Evolutionary conservation across 2,888 invertebrate genomes (phyloP).

Genomic region (Dicranocentrus wangi): DNA sequence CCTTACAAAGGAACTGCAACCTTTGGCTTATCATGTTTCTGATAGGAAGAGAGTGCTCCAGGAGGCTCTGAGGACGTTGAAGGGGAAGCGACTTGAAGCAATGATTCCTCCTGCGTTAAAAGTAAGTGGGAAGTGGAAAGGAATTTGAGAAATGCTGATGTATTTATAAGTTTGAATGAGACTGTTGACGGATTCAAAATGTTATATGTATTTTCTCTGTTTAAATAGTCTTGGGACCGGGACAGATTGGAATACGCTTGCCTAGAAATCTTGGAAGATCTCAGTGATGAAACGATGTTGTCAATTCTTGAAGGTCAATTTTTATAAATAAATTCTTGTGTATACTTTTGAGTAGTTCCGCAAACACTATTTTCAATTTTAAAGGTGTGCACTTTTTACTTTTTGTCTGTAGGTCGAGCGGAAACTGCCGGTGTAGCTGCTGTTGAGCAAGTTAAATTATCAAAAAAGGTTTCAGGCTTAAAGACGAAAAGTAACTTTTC

Average conservation of each 20-base stretch:
- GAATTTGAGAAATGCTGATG: too few species aligned
- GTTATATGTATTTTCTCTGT: not conserved
- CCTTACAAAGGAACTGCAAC: slow-evolving; percentile 74
- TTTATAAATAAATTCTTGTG: too few species aligned
- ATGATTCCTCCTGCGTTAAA: slow-evolving; percentile 76
- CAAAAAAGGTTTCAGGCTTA: not conserved
- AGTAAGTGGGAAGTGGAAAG: slow-evolving; percentile 72
- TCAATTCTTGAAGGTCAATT: slow-evolving; percentile 74
- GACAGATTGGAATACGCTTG: slow-evolving; percentile 74
- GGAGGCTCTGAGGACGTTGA: slow-evolving; percentile 75
- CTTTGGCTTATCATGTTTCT: slow-evolving; percentile 75
- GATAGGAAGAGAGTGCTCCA: slow-evolving; percentile 75
- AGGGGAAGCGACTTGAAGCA: slow-evolving; percentile 74
- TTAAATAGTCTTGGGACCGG: slow-evolving; percentile 36
- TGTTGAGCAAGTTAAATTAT: slow-evolving; percentile 24
- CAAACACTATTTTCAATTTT: too few species aligned
- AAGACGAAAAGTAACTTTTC: slow-evolving; percentile 27
- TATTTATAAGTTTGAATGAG: slow-evolving; percentile 12
- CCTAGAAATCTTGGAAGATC: slow-evolving; percentile 75
- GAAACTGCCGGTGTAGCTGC: slow-evolving; percentile 45
- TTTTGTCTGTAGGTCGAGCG: slow-evolving; percentile 21
- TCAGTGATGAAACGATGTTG: slow-evolving; percentile 75
- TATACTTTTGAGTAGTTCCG: too few species aligned
- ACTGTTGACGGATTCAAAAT: too few species aligned
- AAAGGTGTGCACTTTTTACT: too few species aligned